Base-by-base conservation (phyloP, 2,888 invertebrate species). In the Xestia c-nigrum region DNA sequence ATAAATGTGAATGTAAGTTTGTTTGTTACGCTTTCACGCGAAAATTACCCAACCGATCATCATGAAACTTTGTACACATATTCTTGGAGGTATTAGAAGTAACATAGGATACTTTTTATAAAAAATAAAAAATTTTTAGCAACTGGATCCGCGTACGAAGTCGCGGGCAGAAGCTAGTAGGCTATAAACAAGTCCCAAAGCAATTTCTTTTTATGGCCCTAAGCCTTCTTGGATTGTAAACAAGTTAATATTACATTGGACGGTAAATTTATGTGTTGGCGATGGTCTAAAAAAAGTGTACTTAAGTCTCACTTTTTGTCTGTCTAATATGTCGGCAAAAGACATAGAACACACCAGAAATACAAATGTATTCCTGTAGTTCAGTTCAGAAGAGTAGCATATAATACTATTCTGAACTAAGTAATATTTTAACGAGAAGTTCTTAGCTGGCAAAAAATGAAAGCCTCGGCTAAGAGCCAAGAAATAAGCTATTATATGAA, bases 401-500 rank as follows among this genome's bases (percentile, higher is more conserved):
- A 31, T 12, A 7, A 0, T 38, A 38, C 24, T 24, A 19, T 31
- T 59, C 59, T 3, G 7, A 19, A 24, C 24, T 5, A 57, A 31
- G 31, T 31, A 31, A 57, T 24, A 57, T 24, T 24, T 57, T 24
- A 6, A 14, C 2, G 2, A 24, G 6, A 14, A 24, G 6, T 57
- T 57, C 16, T 16, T 59, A 14, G 2, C 7, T 16, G 24, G 12
- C 50, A 52, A n/a, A 52, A 68, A 68, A 52, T 61, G 19, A 59
- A 61, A 19, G 6, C n/a, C 14, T 14, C n/a, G 43, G 64, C 64
- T n/a, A 64, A 14, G 43, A 10, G 43, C 43, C 64, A 43, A 64
- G 40, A n/a, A n/a, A 64, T 7, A 64, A 64, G n/a, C 64, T 64
- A 4, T 64, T 64, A n/a, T 14, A 4, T 64, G 64, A 64, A 43